Evolutionary conservation across 2,797 vertebrate species (phyloP), one percentile per base, ranked within the genome.

Genomic region (Spheniscus humboldti): DNA sequence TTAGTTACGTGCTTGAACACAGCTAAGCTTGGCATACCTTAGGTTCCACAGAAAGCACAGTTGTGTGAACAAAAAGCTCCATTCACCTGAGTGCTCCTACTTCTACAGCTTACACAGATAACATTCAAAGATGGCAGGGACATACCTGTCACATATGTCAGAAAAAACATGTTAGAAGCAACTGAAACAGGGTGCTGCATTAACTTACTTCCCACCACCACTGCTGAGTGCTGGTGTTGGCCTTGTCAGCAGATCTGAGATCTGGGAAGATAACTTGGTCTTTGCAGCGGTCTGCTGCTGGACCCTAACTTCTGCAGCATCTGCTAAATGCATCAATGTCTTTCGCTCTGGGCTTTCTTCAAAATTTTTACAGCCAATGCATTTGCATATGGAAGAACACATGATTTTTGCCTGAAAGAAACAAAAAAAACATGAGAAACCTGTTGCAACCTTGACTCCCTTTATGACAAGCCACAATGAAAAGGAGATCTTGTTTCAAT

Each of bases 361-460:
- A 88, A 99, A 99, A 97, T 99, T 99, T 97, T 99, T 99, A 95
- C 99, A 99, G 96, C 99, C 99, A 55, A 99, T 98, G 86, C 99
- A 99, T 97, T 99, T 99, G 95, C 99, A 99, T 96, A 99, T 99
- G 64, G 99, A 99, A 73, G 99, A 99, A 97, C 99, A 99, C 99
- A 99, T 99, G 95, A 99, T 99, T 98, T 99, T 99, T 67, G 99
- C 99, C 99, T 99, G 90, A 90, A 91, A 95, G 88, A 81, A 95
- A 96, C 16, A 86, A 91, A 74, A 6, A 80, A 53, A 87, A 39
- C 5, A 6, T 77, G 84, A 88, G 37, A 91, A 88, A 83, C 4
- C 9, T 33, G 20, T 67, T 71, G 18, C 41, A 90, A 52, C 20
- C 43, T 78, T 50, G 22, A 76, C 31, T 60, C 16, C 9, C 33